phyloP scores from a whole-genome alignment of 2,888 invertebrate genomes.

The Chydorus sphaericus region DNA sequence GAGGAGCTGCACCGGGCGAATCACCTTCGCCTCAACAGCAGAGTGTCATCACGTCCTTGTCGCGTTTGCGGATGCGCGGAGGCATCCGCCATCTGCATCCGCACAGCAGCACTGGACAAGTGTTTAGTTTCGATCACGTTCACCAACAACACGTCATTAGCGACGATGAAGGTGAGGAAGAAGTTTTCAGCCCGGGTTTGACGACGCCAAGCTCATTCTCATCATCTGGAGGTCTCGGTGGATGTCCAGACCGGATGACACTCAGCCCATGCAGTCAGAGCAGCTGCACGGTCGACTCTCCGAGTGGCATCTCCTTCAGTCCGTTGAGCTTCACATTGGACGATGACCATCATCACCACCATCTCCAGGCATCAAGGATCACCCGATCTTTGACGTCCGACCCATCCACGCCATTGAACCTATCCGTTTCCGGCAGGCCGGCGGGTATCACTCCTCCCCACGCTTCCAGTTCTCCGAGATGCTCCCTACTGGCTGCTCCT shows the following conservation, averaged over 20 bases:
- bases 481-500: background rate
- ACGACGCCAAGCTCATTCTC: conserved; percentile 19
- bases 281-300: conserved; percentile 35
- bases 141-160: conserved; percentile 13
- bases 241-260: conserved; percentile 26
- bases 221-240: too few species aligned
- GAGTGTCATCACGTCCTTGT: background rate
- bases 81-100: background rate
- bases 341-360: conserved; percentile 21
- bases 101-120: background rate
- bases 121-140: conserved; percentile 6
- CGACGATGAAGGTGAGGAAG: conserved; percentile 34
- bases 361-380: conserved; percentile 14
- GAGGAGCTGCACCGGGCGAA: background rate
- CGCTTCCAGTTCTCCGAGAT: conserved; percentile 39
- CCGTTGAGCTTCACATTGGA: conserved; percentile 38
- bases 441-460: conserved; percentile 34
- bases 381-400: conserved; percentile 24
- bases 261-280: conserved; percentile 24
- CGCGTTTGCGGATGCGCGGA: conserved; percentile 2
- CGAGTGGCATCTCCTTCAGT: conserved; percentile 38
- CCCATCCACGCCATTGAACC: conserved; percentile 26
- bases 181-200: conserved; percentile 39
- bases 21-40: conserved; percentile 1
- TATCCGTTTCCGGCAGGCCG: conserved; percentile 19